Evolutionary conservation across 2,888 invertebrate genomes (phyloP), one percentile per base, ranked within the genome.

Genomic region (Seira sanloemensis): DNA sequence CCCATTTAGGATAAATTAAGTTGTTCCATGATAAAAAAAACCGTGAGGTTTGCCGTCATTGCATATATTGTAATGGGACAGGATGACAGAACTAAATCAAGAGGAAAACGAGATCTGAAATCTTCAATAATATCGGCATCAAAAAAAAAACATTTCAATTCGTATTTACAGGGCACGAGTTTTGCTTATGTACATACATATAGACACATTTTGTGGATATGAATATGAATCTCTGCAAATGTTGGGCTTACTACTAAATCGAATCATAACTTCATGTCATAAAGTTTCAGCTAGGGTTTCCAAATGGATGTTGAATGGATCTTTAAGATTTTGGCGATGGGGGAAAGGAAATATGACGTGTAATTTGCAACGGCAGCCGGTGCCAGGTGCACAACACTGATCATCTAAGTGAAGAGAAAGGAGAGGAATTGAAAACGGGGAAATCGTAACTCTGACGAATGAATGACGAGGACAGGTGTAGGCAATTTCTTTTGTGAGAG

Each of bases 81-180:
- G 26, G 62, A 77, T 85, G 85, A 85, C 85, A 85, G 65, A 71
- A 73, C 78, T 85, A 81, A 85, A 85, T 85, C 85, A 76, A 71
- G 78, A 54, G 78, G 74, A 78, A 81, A 85, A 85, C 78, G 67
- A 85, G 85, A 85, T 71, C 78, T 81, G 25, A 9, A 16, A 37
- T 37, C 37, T 37, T 50, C 50, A 16, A 2, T n/a, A n/a, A n/a
- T n/a, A 69, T 78, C 23, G 65, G 78, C 46, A 68, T n/a, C 68
- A 25, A 78, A 69, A 23, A 27, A 21, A 26, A 23, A 23, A 68
- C 27, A 25, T 54, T 19, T 50, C 18, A 50, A 1, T 26, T 18
- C 18, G n/a, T 66, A 5, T 19, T 66, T 66, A 19, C 66, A 9
- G 18, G 4, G 12, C 66, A n/a, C n/a, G n/a, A n/a, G n/a, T 37